These are phyloP conservation scores for Drosophila bunnanda DNA, from an alignment of 2,888 invertebrate genomes.

Conservation along the genomic window DNA sequence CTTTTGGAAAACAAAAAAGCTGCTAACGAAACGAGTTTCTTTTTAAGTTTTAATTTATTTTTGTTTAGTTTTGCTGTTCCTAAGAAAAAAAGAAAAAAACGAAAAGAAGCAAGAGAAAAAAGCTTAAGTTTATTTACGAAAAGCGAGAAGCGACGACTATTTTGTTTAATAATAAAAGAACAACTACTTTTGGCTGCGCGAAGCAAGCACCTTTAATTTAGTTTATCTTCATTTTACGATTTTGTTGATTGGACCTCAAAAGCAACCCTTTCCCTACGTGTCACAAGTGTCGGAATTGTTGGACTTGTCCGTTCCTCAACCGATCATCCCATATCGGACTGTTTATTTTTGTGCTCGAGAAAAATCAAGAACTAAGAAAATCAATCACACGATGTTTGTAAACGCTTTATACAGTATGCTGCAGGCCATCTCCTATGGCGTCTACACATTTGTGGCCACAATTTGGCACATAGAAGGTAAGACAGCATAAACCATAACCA, in stretches of 20 bases:
- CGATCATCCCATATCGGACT: not conserved
- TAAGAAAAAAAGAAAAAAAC: constrained; percentile 54
- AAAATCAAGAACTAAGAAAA: constrained; percentile 1
- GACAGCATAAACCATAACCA: not conserved
- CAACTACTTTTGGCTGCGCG: constrained; percentile 58
- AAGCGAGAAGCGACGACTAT: constrained; percentile 66
- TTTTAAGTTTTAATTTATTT: constrained; percentile 79
- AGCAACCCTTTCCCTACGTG: constrained; percentile 4
- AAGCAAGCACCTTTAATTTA: constrained; percentile 48
- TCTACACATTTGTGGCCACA: constrained; percentile 40
- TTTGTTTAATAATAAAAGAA: constrained; percentile 75
- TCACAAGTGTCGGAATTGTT: not conserved
- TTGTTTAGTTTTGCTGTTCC: constrained; percentile 75
- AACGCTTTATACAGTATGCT: constrained; percentile 58
- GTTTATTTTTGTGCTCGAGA: not conserved
- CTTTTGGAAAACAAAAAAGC: constrained; percentile 57
- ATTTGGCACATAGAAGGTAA: constrained; percentile 57
- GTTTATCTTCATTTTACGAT: constrained; percentile 11
- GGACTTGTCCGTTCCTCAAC: not conserved
- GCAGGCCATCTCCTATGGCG: constrained; percentile 43
- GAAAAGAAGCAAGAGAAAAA: constrained; percentile 54
- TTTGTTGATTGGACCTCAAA: not conserved
- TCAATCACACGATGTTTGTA: constrained; percentile 14
- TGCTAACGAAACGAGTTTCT: constrained; percentile 55
- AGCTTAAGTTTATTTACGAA: constrained; percentile 68